A percentile compares a stretch with the other conserved stretches of the same genome.
Evolutionary conservation across 2,797 vertebrate species (phyloP).

Genomic region (Numenius phaeopus): DNA sequence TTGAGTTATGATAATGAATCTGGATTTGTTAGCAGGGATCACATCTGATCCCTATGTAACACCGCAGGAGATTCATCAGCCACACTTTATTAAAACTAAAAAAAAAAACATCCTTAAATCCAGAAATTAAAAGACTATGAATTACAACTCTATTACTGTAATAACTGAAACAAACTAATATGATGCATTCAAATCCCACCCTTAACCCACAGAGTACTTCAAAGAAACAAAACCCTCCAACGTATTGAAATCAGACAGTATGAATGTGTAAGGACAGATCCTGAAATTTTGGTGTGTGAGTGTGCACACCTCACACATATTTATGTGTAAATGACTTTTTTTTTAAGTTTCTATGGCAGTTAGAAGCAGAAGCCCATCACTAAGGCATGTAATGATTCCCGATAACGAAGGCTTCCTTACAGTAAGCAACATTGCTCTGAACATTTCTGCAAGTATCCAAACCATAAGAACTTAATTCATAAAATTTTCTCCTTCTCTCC

Average conservation of each 20-base stretch:
- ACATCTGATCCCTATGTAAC: constrained; percentile 60
- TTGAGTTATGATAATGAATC: constrained; percentile 68
- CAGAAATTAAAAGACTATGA: constrained; percentile 50
- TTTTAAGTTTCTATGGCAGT: neutral
- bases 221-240: neutral
- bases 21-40: constrained; percentile 67
- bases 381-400: neutral
- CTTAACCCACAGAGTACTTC: neutral
- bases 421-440: neutral
- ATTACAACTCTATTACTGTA: constrained; percentile 24
- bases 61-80: constrained; percentile 57
- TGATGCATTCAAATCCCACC: neutral
- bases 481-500: neutral
- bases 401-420: neutral
- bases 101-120: neutral
- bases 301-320: neutral
- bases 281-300: neutral
- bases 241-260: neutral
- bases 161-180: constrained; percentile 41
- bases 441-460: neutral
- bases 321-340: neutral
- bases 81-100: constrained; percentile 56
- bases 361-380: neutral
- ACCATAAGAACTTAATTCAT: neutral
- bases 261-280: neutral